Percentiles rank a stretch among this genome's conserved stretches.
Evolutionary conservation across 2,113 vertebrate genomes (phyloP).

Genomic region (Nymphicus hollandicus): DNA sequence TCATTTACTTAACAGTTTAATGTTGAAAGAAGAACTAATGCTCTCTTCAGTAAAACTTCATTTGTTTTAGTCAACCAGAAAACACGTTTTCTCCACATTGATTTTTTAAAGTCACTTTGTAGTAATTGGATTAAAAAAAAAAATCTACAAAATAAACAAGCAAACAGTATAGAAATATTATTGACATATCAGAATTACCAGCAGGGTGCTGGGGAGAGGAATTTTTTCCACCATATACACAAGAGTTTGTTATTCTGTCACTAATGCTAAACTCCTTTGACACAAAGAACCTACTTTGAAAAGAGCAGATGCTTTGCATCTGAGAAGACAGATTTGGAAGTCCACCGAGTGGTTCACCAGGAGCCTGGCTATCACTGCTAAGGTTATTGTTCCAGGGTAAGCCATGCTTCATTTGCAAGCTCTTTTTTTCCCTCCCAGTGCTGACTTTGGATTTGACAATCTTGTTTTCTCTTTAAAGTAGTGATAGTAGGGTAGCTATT

Average conservation of each 20-base stretch:
- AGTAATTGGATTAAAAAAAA: not conserved
- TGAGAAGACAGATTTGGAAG: not conserved
- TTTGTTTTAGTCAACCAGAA: not conserved
- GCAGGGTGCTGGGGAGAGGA: not conserved
- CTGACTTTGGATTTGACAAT: slow-evolving; percentile 30
- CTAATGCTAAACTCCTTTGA: not conserved
- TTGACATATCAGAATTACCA: not conserved
- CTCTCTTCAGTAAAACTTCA: not conserved
- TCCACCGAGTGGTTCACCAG: not conserved
- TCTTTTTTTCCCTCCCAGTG: not conserved
- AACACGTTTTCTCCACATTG: not conserved
- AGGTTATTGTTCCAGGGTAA: slow-evolving; percentile 15
- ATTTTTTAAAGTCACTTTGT: not conserved
- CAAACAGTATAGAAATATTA: not conserved
- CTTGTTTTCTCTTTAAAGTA: not conserved
- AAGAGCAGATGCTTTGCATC: not conserved
- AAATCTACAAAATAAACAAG: not conserved
- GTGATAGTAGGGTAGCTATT: not conserved
- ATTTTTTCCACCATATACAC: not conserved
- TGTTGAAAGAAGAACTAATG: not conserved
- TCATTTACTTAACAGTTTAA: not conserved
- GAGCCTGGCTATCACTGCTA: not conserved
- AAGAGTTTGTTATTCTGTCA: not conserved
- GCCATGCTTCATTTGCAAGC: slow-evolving; percentile 1
- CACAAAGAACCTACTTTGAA: not conserved